phyloP scores from a whole-genome alignment of 2,888 invertebrate species.

The Tetranychus piercei region DNA sequence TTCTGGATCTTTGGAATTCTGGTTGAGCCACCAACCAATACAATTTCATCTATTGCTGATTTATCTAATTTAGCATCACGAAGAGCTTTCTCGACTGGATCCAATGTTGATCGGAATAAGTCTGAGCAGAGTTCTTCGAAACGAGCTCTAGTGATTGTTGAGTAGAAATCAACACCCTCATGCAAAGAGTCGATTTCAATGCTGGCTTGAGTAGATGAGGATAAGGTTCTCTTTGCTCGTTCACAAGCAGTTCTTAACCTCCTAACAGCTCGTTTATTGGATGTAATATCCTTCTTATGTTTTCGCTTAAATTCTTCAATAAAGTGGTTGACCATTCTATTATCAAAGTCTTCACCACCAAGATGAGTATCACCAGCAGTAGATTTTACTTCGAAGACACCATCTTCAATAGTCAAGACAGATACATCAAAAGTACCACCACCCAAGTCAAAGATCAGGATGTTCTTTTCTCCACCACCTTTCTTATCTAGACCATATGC shows the following conservation, averaged over 20 bases:
- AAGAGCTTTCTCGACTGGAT: slow-evolving; percentile 86
- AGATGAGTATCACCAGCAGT: slow-evolving; percentile 41
- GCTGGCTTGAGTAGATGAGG: slow-evolving; percentile 32
- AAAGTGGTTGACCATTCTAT: slow-evolving; percentile 33
- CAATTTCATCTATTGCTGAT: slow-evolving; percentile 55
- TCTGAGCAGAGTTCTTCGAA: slow-evolving; percentile 94
- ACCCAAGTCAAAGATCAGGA: slow-evolving; percentile 42
- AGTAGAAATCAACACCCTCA: slow-evolving; percentile 86
- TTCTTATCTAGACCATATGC: slow-evolving; percentile 35
- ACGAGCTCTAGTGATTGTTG: slow-evolving; percentile 77
- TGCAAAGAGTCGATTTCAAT: slow-evolving; percentile 40
- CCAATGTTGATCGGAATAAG: slow-evolving; percentile 83
- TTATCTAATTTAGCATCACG: slow-evolving; percentile 95
- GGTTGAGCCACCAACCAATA: slow-evolving; percentile 67
- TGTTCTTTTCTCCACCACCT: slow-evolving; percentile 38
- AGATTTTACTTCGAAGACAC: slow-evolving; percentile 38
- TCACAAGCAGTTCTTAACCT: slow-evolving; percentile 46
- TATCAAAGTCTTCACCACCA: slow-evolving; percentile 37
- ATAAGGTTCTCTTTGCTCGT: slow-evolving; percentile 44
- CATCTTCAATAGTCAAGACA: slow-evolving; percentile 38
- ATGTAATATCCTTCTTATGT: slow-evolving; percentile 33
- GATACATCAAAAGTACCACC: slow-evolving; percentile 37
- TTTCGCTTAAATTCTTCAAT: slow-evolving; percentile 36
- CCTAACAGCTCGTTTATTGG: slow-evolving; percentile 41
- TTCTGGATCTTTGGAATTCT: slow-evolving; percentile 96